Evolutionary conservation across 1,140 invertebrate genomes (phyloP).

Genomic region (Drosophila nigrodunni): DNA sequence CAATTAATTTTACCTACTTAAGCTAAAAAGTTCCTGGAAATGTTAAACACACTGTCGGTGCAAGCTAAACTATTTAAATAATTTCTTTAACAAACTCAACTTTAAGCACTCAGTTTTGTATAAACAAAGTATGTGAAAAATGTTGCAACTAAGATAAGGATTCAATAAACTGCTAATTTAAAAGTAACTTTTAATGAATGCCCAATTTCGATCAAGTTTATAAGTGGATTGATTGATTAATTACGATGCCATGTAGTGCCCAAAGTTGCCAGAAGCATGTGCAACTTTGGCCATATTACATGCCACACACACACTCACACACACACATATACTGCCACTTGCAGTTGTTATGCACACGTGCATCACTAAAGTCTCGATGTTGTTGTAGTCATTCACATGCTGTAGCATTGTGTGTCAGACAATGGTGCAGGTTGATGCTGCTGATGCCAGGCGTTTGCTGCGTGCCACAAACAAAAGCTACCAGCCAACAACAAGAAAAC

Average conservation of each 20-base stretch:
- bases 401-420: conserved; percentile 63
- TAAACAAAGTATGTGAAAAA: no score
- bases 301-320: conserved; percentile 1
- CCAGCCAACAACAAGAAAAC: conserved; percentile 26
- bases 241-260: conserved; percentile 4
- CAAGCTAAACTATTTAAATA: no score
- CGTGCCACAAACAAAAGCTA: conserved; percentile 74
- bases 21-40: no score
- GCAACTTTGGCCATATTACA: background rate
- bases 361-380: background rate
- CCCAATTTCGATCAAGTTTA: background rate
- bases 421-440: conserved; percentile 52
- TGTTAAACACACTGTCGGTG: no score
- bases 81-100: no score
- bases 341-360: background rate
- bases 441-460: conserved; percentile 43
- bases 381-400: conserved; percentile 24
- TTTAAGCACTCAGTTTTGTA: no score
- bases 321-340: conserved; percentile 7
- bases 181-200: background rate
- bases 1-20: no score
- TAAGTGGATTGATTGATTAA: conserved; percentile 32
- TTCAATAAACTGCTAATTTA: background rate
- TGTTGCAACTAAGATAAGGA: background rate
- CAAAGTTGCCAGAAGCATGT: background rate